Evolutionary conservation across 2,797 vertebrate species (phyloP).

Genomic region (Anas capensis): DNA sequence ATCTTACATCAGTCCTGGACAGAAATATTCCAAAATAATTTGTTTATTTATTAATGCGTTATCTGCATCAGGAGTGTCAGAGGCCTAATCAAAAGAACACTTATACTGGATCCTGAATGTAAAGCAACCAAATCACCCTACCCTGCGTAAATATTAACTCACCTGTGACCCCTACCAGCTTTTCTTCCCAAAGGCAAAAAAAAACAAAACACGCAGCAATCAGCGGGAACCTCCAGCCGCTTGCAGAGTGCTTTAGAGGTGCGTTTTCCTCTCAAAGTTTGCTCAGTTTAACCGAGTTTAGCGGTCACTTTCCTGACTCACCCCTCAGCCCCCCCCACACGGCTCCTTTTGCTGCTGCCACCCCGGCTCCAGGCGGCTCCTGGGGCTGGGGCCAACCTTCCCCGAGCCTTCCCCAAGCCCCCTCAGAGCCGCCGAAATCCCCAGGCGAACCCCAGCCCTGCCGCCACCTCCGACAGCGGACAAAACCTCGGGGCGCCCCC

Average conservation of each 20-base stretch:
- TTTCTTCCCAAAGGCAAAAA: not conserved
- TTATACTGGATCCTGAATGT: not conserved
- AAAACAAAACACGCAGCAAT: accelerated
- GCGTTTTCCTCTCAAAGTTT: not conserved
- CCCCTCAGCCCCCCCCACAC: not conserved
- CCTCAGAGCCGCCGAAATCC: accelerated
- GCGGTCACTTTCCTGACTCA: not conserved
- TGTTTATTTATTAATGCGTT: not conserved
- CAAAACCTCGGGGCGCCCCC: too few species aligned
- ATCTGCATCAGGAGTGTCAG: not conserved
- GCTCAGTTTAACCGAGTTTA: not conserved
- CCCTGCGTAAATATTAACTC: not conserved
- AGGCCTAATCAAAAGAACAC: not conserved
- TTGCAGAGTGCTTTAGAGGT: not conserved
- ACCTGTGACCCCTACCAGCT: not conserved
- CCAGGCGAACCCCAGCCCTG: too few species aligned
- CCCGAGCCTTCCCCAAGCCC: not conserved
- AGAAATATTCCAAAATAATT: conserved; percentile 59
- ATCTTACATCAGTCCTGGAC: conserved; percentile 50
- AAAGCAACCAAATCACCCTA: not conserved
- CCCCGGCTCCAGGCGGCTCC: too few species aligned
- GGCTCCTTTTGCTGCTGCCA: too few species aligned
- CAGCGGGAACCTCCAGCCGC: not conserved
- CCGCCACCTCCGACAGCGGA: too few species aligned
- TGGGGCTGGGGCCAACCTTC: not conserved